phyloP scores from a whole-genome alignment of 2,797 vertebrate genomes.

The Echiichthys vipera region DNA sequence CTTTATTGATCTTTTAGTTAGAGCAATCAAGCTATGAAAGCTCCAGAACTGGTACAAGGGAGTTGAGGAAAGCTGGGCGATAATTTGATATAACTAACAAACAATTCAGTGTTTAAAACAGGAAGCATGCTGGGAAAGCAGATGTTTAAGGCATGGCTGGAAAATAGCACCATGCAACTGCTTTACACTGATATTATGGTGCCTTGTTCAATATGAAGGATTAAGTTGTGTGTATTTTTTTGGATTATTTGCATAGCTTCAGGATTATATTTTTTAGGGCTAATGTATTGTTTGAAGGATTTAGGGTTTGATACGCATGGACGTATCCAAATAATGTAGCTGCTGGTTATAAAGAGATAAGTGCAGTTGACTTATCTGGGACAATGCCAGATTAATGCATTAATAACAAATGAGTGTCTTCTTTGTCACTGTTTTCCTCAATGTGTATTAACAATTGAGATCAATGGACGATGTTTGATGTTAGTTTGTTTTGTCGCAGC shows the following conservation, averaged over 20 bases:
- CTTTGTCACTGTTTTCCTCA: neutral
- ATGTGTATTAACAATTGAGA: constrained; percentile 9
- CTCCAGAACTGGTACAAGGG: neutral
- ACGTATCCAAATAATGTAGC: constrained; percentile 40
- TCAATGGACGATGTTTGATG: constrained; percentile 23
- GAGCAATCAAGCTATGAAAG: neutral
- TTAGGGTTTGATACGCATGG: constrained; percentile 36
- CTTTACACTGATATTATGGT: neutral
- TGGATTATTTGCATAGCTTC: constrained; percentile 45
- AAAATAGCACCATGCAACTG: neutral
- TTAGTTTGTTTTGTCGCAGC: constrained; percentile 20
- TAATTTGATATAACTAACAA: neutral
- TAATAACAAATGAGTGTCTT: constrained; percentile 25
- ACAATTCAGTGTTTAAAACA: neutral
- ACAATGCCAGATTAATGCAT: constrained; percentile 64
- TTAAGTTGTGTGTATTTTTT: constrained; percentile 17
- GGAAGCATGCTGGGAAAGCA: constrained; percentile 8
- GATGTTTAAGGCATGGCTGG: neutral
- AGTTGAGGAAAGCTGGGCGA: neutral
- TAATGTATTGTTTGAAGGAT: constrained; percentile 63
- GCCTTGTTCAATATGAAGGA: constrained; percentile 2
- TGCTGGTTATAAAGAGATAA: constrained; percentile 33
- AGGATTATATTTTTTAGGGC: constrained; percentile 59
- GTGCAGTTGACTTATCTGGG: constrained; percentile 56
- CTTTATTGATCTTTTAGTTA: neutral